phyloP scores from a whole-genome alignment of 2,797 vertebrate species.

The Nannoperca australis region DNA sequence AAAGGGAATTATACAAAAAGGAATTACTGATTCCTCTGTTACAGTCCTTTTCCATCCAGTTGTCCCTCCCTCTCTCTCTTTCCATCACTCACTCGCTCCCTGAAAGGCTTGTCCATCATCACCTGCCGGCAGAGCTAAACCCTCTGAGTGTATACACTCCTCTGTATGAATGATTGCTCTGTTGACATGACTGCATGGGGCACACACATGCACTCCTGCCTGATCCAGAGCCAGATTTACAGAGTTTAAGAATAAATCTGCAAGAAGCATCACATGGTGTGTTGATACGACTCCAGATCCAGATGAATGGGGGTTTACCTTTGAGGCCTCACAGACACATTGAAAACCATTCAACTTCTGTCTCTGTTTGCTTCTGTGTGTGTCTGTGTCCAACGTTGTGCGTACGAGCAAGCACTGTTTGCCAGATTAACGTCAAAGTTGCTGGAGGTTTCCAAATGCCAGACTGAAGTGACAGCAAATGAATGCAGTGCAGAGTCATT shows the following conservation, averaged over 20 bases:
- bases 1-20: slow-evolving; percentile 23
- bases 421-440: slow-evolving; percentile 39
- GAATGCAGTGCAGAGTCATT: background rate
- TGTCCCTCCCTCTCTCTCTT: slow-evolving; percentile 33
- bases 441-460: slow-evolving; percentile 19
- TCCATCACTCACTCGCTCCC: slow-evolving; percentile 58
- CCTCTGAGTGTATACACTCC: slow-evolving; percentile 75
- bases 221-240: slow-evolving; percentile 70
- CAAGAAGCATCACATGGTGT: slow-evolving; percentile 71
- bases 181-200: slow-evolving; percentile 78
- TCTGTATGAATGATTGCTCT: slow-evolving; percentile 80
- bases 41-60: slow-evolving; percentile 62
- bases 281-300: slow-evolving; percentile 69
- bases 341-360: slow-evolving; percentile 68
- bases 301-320: slow-evolving; percentile 63
- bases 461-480: slow-evolving; percentile 27
- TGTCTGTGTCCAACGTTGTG: slow-evolving; percentile 11
- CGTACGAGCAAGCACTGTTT: slow-evolving; percentile 10
- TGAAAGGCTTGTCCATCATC: slow-evolving; percentile 81
- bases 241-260: slow-evolving; percentile 76
- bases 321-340: slow-evolving; percentile 69
- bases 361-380: slow-evolving; percentile 40
- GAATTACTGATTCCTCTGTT: slow-evolving; percentile 44
- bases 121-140: slow-evolving; percentile 75
- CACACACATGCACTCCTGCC: slow-evolving; percentile 63